These are phyloP conservation scores for fruit fly (Drosophila melanogaster) DNA, from an alignment of 1,140 invertebrate species.

Conservation along the genomic window DNA sequence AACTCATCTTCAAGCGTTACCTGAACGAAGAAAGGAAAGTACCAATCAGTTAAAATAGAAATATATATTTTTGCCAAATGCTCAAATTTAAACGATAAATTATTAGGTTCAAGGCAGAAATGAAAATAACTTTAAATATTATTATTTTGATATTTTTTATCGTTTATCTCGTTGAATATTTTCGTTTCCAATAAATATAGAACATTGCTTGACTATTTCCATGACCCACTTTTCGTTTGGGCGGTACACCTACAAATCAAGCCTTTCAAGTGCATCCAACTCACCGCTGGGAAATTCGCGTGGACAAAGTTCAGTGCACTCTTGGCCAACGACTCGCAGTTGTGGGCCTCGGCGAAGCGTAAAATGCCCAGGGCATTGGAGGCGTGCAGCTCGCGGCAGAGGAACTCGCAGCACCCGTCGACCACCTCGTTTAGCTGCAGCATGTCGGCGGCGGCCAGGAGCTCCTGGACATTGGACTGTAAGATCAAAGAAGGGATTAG, in stretches of 20 bases:
- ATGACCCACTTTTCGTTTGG: not conserved
- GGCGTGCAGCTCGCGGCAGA: constrained; percentile 94
- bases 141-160: too few species aligned
- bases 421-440: constrained; percentile 94
- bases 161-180: not conserved
- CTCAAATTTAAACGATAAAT: too few species aligned
- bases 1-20: constrained; percentile 94
- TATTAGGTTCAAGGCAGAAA: too few species aligned
- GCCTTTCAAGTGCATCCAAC: constrained; percentile 11
- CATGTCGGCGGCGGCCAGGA: constrained; percentile 96
- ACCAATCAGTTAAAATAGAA: not conserved
- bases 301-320: constrained; percentile 94
- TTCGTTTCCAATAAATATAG: not conserved
- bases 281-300: constrained; percentile 93
- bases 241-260: not conserved
- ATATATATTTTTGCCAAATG: too few species aligned
- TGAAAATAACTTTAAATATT: too few species aligned
- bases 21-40: constrained; percentile 19
- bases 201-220: not conserved
- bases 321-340: constrained; percentile 91
- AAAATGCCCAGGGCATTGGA: constrained; percentile 95
- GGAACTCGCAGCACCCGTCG: constrained; percentile 93
- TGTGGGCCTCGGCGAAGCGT: constrained; percentile 97
- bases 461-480: constrained; percentile 94
- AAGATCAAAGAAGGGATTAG: not conserved